Base-by-base conservation (phyloP, 2,888 invertebrate species). In the Brenthis ino region DNA sequence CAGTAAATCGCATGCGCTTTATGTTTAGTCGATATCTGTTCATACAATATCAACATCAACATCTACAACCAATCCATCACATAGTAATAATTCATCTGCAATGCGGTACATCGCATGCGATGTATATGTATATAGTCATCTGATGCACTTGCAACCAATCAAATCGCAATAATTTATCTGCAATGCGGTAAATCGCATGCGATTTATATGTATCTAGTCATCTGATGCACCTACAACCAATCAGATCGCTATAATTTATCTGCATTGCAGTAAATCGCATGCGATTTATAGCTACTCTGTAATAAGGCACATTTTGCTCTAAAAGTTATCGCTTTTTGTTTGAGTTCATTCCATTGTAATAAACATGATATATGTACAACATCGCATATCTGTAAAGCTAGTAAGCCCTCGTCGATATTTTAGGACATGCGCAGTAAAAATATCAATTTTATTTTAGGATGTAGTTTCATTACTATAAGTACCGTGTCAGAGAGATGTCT, bases 401-500 rank as follows among this genome's bases (percentile, higher is more conserved):
- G 4, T 28, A 47, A 5, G 48, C 14, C 24, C 24, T 20, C 24
- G 48, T 58, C 58, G 28, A 60, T 60, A 60, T 28, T 24, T 13
- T 5, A 50, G 5, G 28, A 28, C 60, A 60, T 68, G 63, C 14
- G 53, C 70, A 64, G 56, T 57, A 12, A 5, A 50, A n/a, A 14
- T 57, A 4, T 13, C 4, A 51, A 54, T 47, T 28, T 48, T 12
- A 6, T 33, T 6, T 24, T n/a, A 20, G 37, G 47, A 37, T 11
- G 24, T 24, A 11, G 28, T 3, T 64, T 54, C 66, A 67, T 58
- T 67, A 33, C 55, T 51, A n/a, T 16, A 48, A 56, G 28, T 47
- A 47, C 28, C 64, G 63, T 64, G 55, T 33, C 47, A 33, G n/a
- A 43, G 61, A 50, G 20, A 72, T 72, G 67, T 67, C 69, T 53